These are phyloP conservation scores for Dynastes tityus DNA, from an alignment of 2,888 invertebrate species.

Conservation along the genomic window DNA sequence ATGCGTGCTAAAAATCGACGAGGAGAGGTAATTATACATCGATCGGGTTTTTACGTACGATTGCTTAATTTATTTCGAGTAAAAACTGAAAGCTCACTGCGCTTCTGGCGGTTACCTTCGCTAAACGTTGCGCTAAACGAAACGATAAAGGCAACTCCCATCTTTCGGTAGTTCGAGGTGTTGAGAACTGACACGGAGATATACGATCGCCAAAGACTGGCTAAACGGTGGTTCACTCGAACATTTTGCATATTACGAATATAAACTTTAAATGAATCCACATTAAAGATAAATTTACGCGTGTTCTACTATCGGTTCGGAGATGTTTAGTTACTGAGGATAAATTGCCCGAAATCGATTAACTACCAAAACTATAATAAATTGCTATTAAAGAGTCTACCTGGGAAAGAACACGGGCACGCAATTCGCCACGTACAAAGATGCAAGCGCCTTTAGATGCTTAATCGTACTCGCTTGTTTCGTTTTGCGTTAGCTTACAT, in stretches of 20 bases:
- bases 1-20: conserved; percentile 42
- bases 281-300: conserved; percentile 64
- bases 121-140: neutral
- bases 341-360: conserved; percentile 44
- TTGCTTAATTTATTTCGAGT: conserved; percentile 46
- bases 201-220: conserved; percentile 47
- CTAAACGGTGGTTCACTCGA: conserved; percentile 54
- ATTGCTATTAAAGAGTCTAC: conserved; percentile 55
- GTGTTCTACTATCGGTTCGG: conserved; percentile 57
- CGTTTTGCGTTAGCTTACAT: conserved; percentile 2
- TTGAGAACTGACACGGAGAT: conserved; percentile 50
- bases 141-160: conserved; percentile 20
- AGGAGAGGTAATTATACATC: conserved; percentile 48
- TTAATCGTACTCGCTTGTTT: conserved; percentile 3
- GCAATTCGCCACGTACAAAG: conserved; percentile 12
- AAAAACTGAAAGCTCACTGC: conserved; percentile 36
- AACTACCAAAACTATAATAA: conserved; percentile 54
- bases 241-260: conserved; percentile 62
- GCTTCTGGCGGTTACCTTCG: neutral
- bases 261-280: conserved; percentile 64
- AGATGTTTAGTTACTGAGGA: conserved; percentile 51
- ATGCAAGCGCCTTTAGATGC: neutral
- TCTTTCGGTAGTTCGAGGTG: conserved; percentile 42
- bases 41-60: conserved; percentile 43
- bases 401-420: conserved; percentile 35